Conservation (phyloP, 2,113 vertebrate genomes). For the Oryzias woworae region DNA sequence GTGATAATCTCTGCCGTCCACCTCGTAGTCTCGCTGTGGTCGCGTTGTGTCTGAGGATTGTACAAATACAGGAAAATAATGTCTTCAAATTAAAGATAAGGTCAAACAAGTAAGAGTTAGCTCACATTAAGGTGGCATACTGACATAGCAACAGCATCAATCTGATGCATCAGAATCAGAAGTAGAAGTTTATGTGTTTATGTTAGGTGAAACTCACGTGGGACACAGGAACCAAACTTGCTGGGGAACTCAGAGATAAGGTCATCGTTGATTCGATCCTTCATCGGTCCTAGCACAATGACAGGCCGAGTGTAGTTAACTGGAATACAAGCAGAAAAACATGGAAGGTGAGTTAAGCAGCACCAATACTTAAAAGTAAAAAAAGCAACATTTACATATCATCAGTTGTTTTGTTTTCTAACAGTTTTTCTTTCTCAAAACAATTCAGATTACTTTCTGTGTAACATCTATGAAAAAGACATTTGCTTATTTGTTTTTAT, state of each 20-base stretch:
- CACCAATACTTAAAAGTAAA: background rate
- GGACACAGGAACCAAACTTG: constrained; percentile 97
- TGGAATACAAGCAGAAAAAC: constrained; percentile 47
- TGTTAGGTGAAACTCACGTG: constrained; percentile 83
- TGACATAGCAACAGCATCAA: background rate
- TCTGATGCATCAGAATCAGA: background rate
- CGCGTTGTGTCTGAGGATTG: constrained; percentile 89
- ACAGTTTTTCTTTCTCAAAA: too few species aligned
- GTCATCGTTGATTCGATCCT: constrained; percentile 97
- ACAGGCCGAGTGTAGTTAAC: constrained; percentile 94
- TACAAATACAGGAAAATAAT: background rate
- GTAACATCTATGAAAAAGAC: too few species aligned
- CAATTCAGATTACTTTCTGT: too few species aligned
- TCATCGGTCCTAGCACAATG: constrained; percentile 96
- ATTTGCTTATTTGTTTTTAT: too few species aligned
- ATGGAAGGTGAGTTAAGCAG: background rate
- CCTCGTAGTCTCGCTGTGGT: constrained; percentile 94
- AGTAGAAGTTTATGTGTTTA: constrained; percentile 2
- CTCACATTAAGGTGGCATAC: background rate
- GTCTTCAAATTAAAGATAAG: background rate
- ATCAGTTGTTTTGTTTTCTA: too few species aligned
- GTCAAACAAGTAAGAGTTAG: background rate
- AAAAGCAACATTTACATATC: background rate
- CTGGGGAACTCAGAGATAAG: constrained; percentile 97
- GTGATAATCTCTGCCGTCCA: constrained; percentile 96